These are phyloP conservation scores for Bos taurus DNA, from an alignment of 2,113 vertebrate genomes.

Conservation along the genomic window ARS-UCD2.0 NC_037329.1:28121001-28121500, in stretches of 20 bases:
- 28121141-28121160: not conserved
- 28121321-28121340: not conserved
- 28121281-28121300: not conserved
- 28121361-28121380: not conserved
- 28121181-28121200: not conserved
- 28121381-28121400: not conserved
- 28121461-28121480: not conserved
- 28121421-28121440: not conserved
- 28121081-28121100: not conserved
- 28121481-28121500: not conserved
- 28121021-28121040: not conserved
- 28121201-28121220: not conserved
- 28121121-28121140: not conserved
- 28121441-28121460: not conserved
- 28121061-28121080: not conserved
- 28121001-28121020: not conserved
- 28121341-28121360: not conserved
- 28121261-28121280: not conserved
- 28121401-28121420: not conserved
- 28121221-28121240: fast-evolving
- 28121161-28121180: not conserved
- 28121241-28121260: not conserved
- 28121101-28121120: not conserved
- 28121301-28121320: not conserved
- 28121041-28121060: not conserved